Evolutionary conservation across 2,113 vertebrate species (phyloP), one percentile per base, ranked within the genome.

Genomic region (Oophaga pumilio): DNA sequence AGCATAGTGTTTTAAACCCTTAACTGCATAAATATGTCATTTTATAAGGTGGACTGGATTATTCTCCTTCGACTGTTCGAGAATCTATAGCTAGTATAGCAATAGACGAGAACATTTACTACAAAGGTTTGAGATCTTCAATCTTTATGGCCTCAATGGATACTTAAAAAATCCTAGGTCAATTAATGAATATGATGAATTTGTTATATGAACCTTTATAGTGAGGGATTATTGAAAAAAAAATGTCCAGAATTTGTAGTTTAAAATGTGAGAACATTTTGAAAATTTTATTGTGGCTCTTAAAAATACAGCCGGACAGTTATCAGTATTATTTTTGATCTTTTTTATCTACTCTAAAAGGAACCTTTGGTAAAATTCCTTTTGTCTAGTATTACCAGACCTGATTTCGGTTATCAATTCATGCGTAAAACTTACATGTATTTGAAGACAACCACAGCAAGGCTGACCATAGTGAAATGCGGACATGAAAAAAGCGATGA

Each of bases 11-110:
- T 50, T 66, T 22, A 43, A 59, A 43, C 33, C 6, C n/a, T 24
- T 83, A 68, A 83, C 81, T 76, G 76, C 28, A 50, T 77, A 66
- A 50, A 74, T n/a, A 10, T 11, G 56, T 66, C 59, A 68, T 66
- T 50, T 62, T 66, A 53, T 26, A 68, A 83, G 6, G 8, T 53
- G 62, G 18, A 26, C 33, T 82, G 57, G 81, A 83, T 17, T 83
- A 11, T 24, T 66, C 33, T 82, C 20, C 14, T 24, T 83, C 7
- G 26, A 5, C 13, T 9, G 18, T 28, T 26, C 43, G 49, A 64
- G 13, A 24, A 43, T 33, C 79, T 59, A 4, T 82, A 62, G 33
- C 7, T 59, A 17, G 57, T 13, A 56, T 59, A 80, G 53, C 24
- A 28, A 60, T 28, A 20, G 24, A n/a, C 7, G 0, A 15, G 15